Percentiles rank a stretch among this genome's conserved stretches.
These are phyloP conservation scores for Caenorhabditis latens DNA, from an alignment of 1,140 invertebrate species.

Conservation along the genomic window DNA sequence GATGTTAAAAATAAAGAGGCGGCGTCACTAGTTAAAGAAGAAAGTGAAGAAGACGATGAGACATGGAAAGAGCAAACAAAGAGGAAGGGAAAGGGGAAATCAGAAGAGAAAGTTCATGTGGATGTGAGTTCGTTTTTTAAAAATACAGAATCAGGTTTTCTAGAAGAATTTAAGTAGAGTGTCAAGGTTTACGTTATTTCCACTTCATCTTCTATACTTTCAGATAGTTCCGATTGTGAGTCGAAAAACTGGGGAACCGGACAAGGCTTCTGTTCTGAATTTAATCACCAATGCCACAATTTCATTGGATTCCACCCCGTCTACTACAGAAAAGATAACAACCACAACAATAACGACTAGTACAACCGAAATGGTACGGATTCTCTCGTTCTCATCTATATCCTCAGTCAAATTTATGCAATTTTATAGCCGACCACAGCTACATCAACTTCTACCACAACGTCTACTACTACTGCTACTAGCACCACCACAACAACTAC, in stretches of 20 bases:
- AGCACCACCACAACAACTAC: background rate
- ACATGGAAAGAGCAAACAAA: conserved; percentile 39
- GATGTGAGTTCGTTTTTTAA: conserved; percentile 11
- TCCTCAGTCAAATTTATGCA: background rate
- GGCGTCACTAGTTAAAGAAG: background rate
- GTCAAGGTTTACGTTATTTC: too few relatives aligned
- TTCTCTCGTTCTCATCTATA: background rate
- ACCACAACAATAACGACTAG: background rate
- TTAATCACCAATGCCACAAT: background rate
- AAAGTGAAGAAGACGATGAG: conserved; percentile 39
- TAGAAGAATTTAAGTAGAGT: too few relatives aligned
- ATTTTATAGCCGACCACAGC: background rate
- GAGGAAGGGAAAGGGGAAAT: conserved; percentile 12
- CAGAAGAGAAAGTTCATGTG: conserved; percentile 16
- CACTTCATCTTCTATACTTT: background rate
- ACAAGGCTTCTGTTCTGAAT: background rate
- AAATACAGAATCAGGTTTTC: too few relatives aligned
- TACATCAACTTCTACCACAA: background rate
- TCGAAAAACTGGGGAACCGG: conserved; percentile 29
- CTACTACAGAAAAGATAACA: background rate
- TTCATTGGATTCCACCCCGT: background rate
- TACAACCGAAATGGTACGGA: background rate
- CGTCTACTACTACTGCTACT: background rate
- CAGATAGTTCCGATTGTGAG: conserved; percentile 27
- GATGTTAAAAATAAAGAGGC: conserved; percentile 12